These are phyloP conservation scores for Pecten maximus DNA, from an alignment of 2,888 invertebrate species.

Conservation along the genomic window DNA sequence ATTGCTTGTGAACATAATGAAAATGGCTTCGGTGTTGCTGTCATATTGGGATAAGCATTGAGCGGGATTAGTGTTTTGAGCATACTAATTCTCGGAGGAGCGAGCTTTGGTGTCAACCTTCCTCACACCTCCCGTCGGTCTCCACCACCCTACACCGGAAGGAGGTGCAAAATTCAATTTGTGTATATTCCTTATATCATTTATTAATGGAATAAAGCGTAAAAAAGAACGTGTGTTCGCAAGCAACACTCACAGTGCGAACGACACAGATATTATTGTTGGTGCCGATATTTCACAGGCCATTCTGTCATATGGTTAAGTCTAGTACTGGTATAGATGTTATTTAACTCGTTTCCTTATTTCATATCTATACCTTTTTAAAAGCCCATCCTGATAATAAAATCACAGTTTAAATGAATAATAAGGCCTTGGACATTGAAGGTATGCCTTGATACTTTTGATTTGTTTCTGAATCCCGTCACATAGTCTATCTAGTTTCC, in stretches of 20 bases:
- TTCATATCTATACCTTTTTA: too few relatives aligned
- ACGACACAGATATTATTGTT: background rate
- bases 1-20: background rate
- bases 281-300: background rate
- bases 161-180: slow-evolving; percentile 29
- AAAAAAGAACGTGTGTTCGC: background rate
- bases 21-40: background rate
- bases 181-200: slow-evolving; percentile 17
- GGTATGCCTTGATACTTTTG: background rate
- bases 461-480: background rate
- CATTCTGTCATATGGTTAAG: background rate
- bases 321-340: too few relatives aligned
- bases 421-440: too few relatives aligned
- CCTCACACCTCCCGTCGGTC: background rate
- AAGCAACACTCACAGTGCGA: background rate
- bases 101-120: background rate
- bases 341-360: too few relatives aligned
- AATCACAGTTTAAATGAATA: too few relatives aligned
- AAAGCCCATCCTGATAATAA: too few relatives aligned
- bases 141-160: background rate
- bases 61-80: background rate
- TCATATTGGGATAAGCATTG: slow-evolving; percentile 26
- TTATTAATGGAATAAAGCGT: slow-evolving; percentile 24
- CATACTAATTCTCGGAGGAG: background rate
- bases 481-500: background rate